These are phyloP conservation scores for Andrena camellia DNA, from an alignment of 2,888 invertebrate genomes.

Conservation along the genomic window DNA sequence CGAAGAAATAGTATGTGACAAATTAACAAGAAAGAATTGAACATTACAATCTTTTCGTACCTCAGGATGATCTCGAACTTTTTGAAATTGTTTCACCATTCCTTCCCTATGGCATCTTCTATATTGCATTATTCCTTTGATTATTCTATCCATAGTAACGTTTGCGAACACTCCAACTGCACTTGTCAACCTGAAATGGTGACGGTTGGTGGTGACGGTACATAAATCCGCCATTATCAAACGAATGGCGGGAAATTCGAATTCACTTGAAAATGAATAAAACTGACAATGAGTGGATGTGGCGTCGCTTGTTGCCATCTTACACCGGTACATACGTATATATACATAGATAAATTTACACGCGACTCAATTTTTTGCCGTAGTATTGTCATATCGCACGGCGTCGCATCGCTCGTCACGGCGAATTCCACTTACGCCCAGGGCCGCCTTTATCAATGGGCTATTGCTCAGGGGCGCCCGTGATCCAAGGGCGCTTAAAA, in stretches of 20 bases:
- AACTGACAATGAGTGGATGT: neutral
- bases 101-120: constrained; percentile 92
- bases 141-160: constrained; percentile 92
- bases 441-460: too few relatives aligned
- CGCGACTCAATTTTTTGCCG: too few relatives aligned
- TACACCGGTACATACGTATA: too few relatives aligned
- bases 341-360: too few relatives aligned
- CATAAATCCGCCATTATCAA: constrained; percentile 68
- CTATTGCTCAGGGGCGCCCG: too few relatives aligned
- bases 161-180: constrained; percentile 24
- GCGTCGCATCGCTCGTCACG: too few relatives aligned
- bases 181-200: constrained; percentile 48
- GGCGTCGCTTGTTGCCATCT: too few relatives aligned
- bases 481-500: too few relatives aligned
- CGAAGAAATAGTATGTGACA: neutral
- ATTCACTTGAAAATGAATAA: neutral
- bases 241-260: constrained; percentile 64
- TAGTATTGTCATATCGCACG: too few relatives aligned
- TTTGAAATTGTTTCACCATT: constrained; percentile 97
- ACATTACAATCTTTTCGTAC: constrained; percentile 86
- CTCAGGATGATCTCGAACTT: constrained; percentile 95
- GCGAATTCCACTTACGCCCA: too few relatives aligned
- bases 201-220: constrained; percentile 54
- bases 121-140: constrained; percentile 96
- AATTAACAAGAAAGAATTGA: neutral